phyloP scores from a whole-genome alignment of 2,113 vertebrate genomes.

The Turnix velox region DNA sequence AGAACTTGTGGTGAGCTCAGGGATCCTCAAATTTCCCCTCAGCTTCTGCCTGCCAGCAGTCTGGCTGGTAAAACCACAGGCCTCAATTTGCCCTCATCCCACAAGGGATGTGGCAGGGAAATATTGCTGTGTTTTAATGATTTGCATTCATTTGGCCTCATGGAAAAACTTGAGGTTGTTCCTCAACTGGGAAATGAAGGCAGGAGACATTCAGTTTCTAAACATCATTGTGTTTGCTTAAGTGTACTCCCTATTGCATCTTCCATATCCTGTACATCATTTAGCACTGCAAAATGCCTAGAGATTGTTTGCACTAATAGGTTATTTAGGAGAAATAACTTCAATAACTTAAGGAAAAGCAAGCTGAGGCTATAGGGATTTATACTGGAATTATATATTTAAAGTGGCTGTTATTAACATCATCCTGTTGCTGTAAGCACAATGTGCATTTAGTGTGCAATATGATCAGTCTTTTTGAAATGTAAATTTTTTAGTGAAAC shows the following conservation, averaged over 20 bases:
- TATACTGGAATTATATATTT: neutral
- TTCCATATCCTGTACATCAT: neutral
- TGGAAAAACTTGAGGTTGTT: neutral
- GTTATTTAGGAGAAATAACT: neutral
- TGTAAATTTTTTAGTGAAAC: neutral
- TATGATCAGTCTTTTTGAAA: neutral
- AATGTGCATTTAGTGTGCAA: neutral
- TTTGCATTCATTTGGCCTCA: rapidly evolving
- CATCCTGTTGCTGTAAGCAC: neutral
- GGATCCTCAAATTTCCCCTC: neutral
- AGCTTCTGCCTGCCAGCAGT: neutral
- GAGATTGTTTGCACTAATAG: neutral
- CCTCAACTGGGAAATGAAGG: neutral
- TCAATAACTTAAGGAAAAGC: neutral
- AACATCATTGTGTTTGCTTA: neutral
- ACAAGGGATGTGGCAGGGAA: neutral
- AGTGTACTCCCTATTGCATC: neutral
- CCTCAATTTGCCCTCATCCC: neutral
- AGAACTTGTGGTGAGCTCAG: no score
- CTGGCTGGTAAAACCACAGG: rapidly evolving
- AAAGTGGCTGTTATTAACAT: neutral
- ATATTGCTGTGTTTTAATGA: neutral
- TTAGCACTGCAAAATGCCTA: neutral
- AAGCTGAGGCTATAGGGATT: neutral
- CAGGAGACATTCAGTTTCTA: neutral